Conservation (phyloP, 1,140 invertebrate genomes). For the Drosophila pseudoobscura region DNA sequence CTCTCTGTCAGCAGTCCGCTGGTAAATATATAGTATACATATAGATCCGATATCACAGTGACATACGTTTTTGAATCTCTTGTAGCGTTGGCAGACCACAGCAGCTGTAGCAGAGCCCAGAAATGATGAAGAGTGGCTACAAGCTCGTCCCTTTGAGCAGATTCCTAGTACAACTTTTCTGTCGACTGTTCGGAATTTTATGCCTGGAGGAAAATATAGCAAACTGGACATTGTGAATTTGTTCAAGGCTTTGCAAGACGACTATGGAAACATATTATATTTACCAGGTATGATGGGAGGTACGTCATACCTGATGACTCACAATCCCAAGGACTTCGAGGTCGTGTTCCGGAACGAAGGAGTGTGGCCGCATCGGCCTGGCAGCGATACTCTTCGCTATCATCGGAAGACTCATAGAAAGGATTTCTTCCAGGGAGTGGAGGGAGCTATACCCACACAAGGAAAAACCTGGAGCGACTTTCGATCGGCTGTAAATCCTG, state of each 20-base stretch:
- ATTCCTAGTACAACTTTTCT: constrained; percentile 29
- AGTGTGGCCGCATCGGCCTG: constrained; percentile 66
- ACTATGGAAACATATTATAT: constrained; percentile 60
- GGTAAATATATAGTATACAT: constrained; percentile 3
- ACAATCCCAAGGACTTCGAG: constrained; percentile 72
- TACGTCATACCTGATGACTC: constrained; percentile 38
- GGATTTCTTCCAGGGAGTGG: constrained; percentile 63
- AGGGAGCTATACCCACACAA: constrained; percentile 59
- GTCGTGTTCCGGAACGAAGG: constrained; percentile 69
- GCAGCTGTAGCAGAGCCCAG: constrained; percentile 24
- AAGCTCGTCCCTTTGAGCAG: constrained; percentile 52
- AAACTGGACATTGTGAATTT: constrained; percentile 50
- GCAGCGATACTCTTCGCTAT: constrained; percentile 55
- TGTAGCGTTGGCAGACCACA: constrained; percentile 58
- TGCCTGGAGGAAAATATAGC: constrained; percentile 72
- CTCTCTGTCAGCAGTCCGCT: constrained; percentile 12
- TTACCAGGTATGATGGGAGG: constrained; percentile 59
- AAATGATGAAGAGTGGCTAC: constrained; percentile 40
- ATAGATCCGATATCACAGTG: background rate
- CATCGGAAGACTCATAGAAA: constrained; percentile 56
- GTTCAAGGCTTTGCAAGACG: constrained; percentile 29
- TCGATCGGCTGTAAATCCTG: constrained; percentile 82
- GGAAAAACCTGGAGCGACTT: constrained; percentile 68
- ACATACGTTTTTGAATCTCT: no score
- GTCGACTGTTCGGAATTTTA: constrained; percentile 18